Base-by-base conservation (phyloP, 1,140 invertebrate genomes). In the Pinna nobilis region DNA sequence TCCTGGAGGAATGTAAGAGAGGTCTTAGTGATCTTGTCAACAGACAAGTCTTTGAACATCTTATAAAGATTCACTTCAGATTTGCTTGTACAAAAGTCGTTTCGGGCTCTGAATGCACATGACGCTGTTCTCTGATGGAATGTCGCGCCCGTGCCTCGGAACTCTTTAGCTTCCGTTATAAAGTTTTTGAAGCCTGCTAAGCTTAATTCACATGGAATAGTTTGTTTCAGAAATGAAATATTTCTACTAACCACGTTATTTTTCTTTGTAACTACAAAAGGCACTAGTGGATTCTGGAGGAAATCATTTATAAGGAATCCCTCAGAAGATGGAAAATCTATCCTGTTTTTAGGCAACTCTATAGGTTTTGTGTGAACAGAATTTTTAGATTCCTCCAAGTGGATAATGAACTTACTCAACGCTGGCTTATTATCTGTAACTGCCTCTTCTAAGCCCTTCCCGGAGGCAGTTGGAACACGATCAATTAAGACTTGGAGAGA, bases 401-500 rank as follows among this genome's bases (percentile, higher is more conserved):
- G 53, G 5, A 85, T 25, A 23, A 82, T 44, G 65, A 83, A 83
- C 28, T 79, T 75, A 60, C 73, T 78, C 18, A 66, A 61, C 0
- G 76, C 70, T 25, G 77, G 73, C 68, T 86, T 86, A 88, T 98
- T 98, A 88, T 98, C 97, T 23, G 93, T 88, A 2, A 98, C 93
- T 3, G 95, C 95, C 89, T 99, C 96, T 20, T 93, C 94, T 51
- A 98, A 88, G 0, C 98, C 98, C 61, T 97, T 91, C 85, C 97
- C 95, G 88, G 99, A 98, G 89, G 99, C 97, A 87, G 96, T 94
- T 57, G 93, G 93, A 55, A 99, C 89, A 75, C 98, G 91, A 90
- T 99, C 98, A 89, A 98, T 93, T 94, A 98, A 98, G 11, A 95
- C 91, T 91, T 98, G 94, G 20, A 97, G 90, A 86, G 95, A 93